Percentiles rank a stretch among this genome's conserved stretches.
Conservation (phyloP, 1,140 invertebrate genomes). For the Drosophila melanica region DNA sequence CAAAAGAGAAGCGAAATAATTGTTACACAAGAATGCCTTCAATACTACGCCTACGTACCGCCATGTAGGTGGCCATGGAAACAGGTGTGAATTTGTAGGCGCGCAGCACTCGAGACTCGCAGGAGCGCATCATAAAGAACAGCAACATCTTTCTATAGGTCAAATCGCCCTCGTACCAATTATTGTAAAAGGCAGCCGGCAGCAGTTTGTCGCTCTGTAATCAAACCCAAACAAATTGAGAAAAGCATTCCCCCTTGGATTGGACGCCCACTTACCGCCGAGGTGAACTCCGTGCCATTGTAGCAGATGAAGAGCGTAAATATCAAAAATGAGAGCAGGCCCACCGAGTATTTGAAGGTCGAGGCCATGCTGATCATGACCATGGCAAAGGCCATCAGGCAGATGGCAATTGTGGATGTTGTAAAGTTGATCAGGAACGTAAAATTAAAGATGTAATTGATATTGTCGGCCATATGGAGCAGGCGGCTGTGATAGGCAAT, state of each 20-base stretch:
- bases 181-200: constrained; percentile 66
- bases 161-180: constrained; percentile 73
- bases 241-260: not conserved
- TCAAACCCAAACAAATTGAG: not conserved
- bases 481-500: constrained; percentile 58
- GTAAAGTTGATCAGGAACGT: constrained; percentile 58
- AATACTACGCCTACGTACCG: constrained; percentile 38
- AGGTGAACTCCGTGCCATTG: constrained; percentile 47
- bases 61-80: constrained; percentile 62
- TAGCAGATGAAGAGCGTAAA: constrained; percentile 60
- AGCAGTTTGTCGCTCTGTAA: constrained; percentile 61
- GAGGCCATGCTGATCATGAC: constrained; percentile 55
- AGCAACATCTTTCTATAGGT: constrained; percentile 65
- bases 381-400: constrained; percentile 66
- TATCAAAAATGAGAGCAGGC: constrained; percentile 53
- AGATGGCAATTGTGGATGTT: constrained; percentile 69
- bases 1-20: not conserved
- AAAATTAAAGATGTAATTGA: constrained; percentile 65
- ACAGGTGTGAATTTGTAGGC: constrained; percentile 66
- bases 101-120: constrained; percentile 43
- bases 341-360: constrained; percentile 56
- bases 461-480: constrained; percentile 33
- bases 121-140: constrained; percentile 62
- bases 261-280: constrained; percentile 34
- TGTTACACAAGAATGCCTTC: not conserved